Evolutionary conservation across 2,113 vertebrate species (phyloP).

Genomic region (Aptenodytes patagonicus): DNA sequence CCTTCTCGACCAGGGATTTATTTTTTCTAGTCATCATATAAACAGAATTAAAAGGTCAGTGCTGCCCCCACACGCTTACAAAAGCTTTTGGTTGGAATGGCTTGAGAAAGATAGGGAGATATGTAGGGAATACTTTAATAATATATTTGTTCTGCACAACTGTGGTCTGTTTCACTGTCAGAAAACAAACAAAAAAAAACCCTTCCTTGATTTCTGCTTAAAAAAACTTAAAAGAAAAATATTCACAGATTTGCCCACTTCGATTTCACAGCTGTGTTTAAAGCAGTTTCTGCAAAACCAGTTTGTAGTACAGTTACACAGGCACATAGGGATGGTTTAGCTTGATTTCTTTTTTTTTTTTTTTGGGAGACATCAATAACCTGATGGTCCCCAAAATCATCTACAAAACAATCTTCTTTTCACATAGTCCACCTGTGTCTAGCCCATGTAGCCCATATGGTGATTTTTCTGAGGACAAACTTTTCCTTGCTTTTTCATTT

Average conservation of each 20-base stretch:
- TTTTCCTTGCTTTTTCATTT: background rate
- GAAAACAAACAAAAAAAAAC: background rate
- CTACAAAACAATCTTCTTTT: background rate
- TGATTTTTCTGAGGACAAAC: background rate
- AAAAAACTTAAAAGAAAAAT: background rate
- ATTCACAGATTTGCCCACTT: background rate
- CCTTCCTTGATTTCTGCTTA: background rate
- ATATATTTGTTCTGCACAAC: background rate
- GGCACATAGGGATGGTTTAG: background rate
- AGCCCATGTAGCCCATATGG: background rate
- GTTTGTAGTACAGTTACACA: background rate
- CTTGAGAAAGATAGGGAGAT: background rate
- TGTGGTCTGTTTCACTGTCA: background rate
- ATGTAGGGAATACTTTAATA: background rate
- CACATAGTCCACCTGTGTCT: background rate
- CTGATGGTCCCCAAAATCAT: background rate
- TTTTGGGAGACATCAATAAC: background rate
- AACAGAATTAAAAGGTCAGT: conserved; percentile 54
- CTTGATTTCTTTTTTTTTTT: background rate
- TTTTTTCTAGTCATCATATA: background rate
- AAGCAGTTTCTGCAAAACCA: background rate
- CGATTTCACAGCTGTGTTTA: background rate
- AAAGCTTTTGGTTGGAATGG: conserved; percentile 18
- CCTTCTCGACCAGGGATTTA: background rate
- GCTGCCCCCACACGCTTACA: conserved; percentile 51